Base-by-base conservation (phyloP, 30 jellyfish, hydroid and myxozoan species). In the Rhopilema esculentum region DNA sequence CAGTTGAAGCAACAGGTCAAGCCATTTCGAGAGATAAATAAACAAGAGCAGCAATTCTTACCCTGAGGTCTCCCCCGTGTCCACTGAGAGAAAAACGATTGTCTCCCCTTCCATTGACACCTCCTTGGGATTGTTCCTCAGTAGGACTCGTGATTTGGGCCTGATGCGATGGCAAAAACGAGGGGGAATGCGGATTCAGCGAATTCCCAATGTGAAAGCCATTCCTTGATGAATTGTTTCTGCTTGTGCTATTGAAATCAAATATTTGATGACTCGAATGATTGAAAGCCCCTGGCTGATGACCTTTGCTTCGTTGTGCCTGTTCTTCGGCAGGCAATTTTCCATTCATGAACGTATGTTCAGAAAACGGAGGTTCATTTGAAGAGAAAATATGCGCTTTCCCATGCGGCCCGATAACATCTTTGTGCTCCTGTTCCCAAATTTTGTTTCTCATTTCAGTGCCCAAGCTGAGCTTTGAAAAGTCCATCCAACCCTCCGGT, bases 341-440 rank as follows among this genome's bases (percentile, higher is more conserved):
- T 66, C 88, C 89, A 29, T 75, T 86, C 84, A 75, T 65, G 26
- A 57, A 19, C 16, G 83, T 27, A n/a, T 30, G 91, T 16, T 81
- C 83, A 50, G 75, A 81, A 81, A 65, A 81, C 49, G 86, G 86
- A 27, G 77, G 20, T 24, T 78, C 78, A 77, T 79, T 65, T 1
- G 79, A 71, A 75, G 53, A 66, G 63, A 77, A 86, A 31, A 9
- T 26, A n/a, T 72, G 85, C 64, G 68, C 66, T 17, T 69, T 72
- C 4, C 64, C 71, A 76, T 68, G 83, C 66, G 72, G 16, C 15
- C 93, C 94, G 31, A 91, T 69, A 33, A 84, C 77, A 15, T 77
- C 85, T 71, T 88, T 89, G 26, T 90, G 93, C 40, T 94, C 99
- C 48, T 90, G 80, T 73, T 94, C 99, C 99, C 99, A 94, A 61